phyloP scores from a whole-genome alignment of 2,888 invertebrate species.

The Buathra laborator region DNA sequence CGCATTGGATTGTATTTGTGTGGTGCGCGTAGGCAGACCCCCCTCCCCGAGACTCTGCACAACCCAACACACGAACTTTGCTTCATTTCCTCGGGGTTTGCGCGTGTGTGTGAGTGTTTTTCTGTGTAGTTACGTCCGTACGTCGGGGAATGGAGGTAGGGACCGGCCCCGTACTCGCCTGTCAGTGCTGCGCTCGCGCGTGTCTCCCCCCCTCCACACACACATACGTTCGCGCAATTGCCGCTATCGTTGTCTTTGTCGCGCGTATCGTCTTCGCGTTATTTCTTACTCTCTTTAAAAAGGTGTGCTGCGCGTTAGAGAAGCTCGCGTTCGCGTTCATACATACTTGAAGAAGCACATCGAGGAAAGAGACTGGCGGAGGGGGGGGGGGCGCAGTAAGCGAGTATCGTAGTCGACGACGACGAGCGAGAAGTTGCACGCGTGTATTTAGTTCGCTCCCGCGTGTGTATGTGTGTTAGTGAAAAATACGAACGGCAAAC shows the following conservation, averaged over 20 bases:
- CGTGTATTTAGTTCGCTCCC: conserved; percentile 37
- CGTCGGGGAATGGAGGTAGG: conserved; percentile 5
- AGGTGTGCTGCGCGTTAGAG: conserved; percentile 65
- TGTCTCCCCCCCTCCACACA: neutral
- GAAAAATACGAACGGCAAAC: conserved; percentile 57
- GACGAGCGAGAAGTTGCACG: conserved; percentile 47
- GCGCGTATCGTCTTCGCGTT: conserved; percentile 21
- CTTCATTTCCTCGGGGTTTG: conserved; percentile 49
- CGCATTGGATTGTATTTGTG: neutral
- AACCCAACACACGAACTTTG: conserved; percentile 54
- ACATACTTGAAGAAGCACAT: conserved; percentile 64
- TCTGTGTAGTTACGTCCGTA: conserved; percentile 26
- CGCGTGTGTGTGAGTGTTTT: neutral
- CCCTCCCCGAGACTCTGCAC: conserved; percentile 44
- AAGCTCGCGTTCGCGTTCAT: conserved; percentile 58
- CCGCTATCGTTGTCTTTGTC: conserved; percentile 27
- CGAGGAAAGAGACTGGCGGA: conserved; percentile 27
- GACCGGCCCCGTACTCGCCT: conserved; percentile 51
- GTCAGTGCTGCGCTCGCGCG: conserved; percentile 72
- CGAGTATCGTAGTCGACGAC: conserved; percentile 29
- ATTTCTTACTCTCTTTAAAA: conserved; percentile 49
- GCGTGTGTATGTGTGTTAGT: conserved; percentile 42
- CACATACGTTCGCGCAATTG: neutral
- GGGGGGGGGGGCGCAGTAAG: conserved; percentile 35
- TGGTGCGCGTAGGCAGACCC: conserved; percentile 37